Evolutionary conservation across 1,140 invertebrate genomes (phyloP), one percentile per base, ranked within the genome.

Genomic region (Drosophila athabasca): DNA sequence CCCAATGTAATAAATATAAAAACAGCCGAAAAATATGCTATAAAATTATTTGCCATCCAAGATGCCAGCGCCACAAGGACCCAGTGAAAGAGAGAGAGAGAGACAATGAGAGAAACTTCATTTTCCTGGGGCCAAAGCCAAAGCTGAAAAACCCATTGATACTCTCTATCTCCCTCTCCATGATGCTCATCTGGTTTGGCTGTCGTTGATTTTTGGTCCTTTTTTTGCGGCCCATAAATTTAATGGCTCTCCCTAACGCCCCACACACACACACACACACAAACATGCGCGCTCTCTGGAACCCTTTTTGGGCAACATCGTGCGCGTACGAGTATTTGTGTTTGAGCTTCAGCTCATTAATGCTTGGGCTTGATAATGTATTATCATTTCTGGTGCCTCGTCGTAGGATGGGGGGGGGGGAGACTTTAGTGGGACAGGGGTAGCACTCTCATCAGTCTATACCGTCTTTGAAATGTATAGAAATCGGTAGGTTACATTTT

Each of bases 1-100:
- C 87, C 87, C 87, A 75, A 90, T 76, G 87, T 90, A 90, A 90
- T 90, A 90, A 90, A 90, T 90, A 90, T 90, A 90, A 90, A 90
- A 90, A 90, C 87, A 90, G 81, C 87, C 87, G 74, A 90, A 90
- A 90, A 90, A 87, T 90, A 83, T 90, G 81, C 87, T 82, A 90
- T 90, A 85, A 90, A 90, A 90, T 90, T 90, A 87, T 88, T 87
- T 81, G 31, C 31, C 71, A 76, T 59, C 65, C 73, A 62, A 60
- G 76, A 51, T 51, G 51, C 62, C 62, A 19, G 35, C 60, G 51
- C 57, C 53, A 52, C 55, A 58, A 55, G 75, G 61, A 39, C 11
- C 11, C 3, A 39, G 3, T 0, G 8, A 9, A 0, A 35, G 9
- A 31, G 29, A 29, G 17, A 29, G 1, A 31, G 6, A 6, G 6